Percentiles rank a stretch among this genome's conserved stretches.
Conservation (phyloP, 2,888 invertebrate genomes). For the Epirrhoe tristata region DNA sequence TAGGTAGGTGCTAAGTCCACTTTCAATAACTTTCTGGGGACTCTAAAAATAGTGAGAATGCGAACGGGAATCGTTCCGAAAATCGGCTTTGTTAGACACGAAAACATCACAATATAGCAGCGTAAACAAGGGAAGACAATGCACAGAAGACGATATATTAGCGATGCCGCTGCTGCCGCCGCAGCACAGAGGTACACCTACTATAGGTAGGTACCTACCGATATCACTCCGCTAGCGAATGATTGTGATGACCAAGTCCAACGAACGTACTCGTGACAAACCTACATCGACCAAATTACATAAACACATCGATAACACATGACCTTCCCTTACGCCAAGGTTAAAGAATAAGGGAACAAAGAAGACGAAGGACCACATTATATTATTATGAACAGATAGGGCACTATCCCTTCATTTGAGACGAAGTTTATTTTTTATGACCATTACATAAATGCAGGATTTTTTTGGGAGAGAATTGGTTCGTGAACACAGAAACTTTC, state of each 20-base stretch:
- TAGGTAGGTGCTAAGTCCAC: too few species aligned
- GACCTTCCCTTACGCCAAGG: constrained; percentile 76
- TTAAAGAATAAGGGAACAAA: constrained; percentile 55
- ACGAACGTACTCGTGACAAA: constrained; percentile 19
- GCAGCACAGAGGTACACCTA: too few species aligned
- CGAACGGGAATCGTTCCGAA: too few species aligned
- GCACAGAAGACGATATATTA: too few species aligned
- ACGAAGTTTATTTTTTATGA: constrained; percentile 2
- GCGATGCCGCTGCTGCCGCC: too few species aligned
- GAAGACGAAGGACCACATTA: constrained; percentile 37
- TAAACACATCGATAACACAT: constrained; percentile 72
- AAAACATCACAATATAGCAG: too few species aligned
- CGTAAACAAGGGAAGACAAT: too few species aligned
- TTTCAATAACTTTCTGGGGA: too few species aligned
- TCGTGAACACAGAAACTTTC: background rate
- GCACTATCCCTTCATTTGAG: constrained; percentile 30
- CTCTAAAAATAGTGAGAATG: too few species aligned
- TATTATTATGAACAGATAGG: constrained; percentile 31
- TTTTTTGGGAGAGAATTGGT: background rate
- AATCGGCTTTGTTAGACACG: too few species aligned
- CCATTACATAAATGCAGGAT: constrained; percentile 35
- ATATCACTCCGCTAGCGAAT: constrained; percentile 55
- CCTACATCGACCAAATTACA: constrained; percentile 58
- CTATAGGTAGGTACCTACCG: constrained; percentile 22
- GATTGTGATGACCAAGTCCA: constrained; percentile 43